phyloP scores from a whole-genome alignment of 92 coral and sea anemone genomes.

The Hydrozoanthus gracilis region DNA sequence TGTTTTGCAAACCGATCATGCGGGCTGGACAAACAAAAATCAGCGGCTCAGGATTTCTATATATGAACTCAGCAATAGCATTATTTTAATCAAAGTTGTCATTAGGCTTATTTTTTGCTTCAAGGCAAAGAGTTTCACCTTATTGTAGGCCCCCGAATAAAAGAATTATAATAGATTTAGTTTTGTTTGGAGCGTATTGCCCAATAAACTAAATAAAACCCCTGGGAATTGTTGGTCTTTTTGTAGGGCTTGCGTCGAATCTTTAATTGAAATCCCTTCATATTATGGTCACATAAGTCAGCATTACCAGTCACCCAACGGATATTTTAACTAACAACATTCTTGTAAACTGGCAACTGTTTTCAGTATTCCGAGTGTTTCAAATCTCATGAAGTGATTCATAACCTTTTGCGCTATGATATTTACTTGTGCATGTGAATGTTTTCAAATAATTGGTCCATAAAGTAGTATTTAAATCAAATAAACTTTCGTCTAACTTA shows the following conservation, averaged over 20 bases:
- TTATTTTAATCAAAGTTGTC: background rate
- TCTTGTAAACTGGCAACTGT: background rate
- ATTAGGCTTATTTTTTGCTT: background rate
- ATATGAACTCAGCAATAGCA: too few relatives aligned
- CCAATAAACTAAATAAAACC: conserved; percentile 5
- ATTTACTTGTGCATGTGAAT: background rate
- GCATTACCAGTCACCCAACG: background rate
- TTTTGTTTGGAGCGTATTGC: conserved; percentile 3
- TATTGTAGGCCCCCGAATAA: background rate
- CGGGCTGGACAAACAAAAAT: background rate
- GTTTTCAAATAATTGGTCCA: background rate
- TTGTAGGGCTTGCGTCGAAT: background rate
- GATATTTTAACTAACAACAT: background rate
- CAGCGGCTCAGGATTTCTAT: too few relatives aligned
- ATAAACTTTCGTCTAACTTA: background rate
- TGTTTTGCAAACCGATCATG: background rate
- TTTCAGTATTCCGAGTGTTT: background rate
- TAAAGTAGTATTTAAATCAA: background rate
- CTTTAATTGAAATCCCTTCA: background rate
- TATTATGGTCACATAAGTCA: background rate
- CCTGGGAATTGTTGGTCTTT: background rate
- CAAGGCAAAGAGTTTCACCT: background rate
- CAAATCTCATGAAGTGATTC: too few relatives aligned
- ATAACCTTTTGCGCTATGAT: too few relatives aligned
- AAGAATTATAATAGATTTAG: conserved; percentile 2